Evolutionary conservation across 2,888 invertebrate species (phyloP).

Genomic region (Conchocele bisecta): DNA sequence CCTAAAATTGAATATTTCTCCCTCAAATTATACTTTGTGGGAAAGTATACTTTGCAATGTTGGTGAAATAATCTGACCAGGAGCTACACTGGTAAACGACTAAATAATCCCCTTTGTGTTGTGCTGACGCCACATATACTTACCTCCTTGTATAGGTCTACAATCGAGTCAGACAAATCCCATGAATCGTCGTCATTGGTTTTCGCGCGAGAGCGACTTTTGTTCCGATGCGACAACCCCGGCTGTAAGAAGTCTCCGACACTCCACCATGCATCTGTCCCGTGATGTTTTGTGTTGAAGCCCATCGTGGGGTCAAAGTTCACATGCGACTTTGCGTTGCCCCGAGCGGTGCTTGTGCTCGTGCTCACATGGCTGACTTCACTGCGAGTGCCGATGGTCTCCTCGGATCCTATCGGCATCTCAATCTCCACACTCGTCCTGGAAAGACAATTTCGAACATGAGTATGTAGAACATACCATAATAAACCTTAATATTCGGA

Average conservation of each 20-base stretch:
- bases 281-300: slow-evolving; percentile 46
- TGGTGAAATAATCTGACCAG: no score
- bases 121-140: no score
- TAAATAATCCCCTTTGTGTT: no score
- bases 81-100: no score
- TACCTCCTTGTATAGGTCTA: slow-evolving; percentile 75
- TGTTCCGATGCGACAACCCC: slow-evolving; percentile 67
- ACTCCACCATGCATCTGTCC: slow-evolving; percentile 76
- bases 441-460: no score
- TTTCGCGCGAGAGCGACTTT: slow-evolving; percentile 57
- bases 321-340: slow-evolving; percentile 27
- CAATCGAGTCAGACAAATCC: slow-evolving; percentile 81
- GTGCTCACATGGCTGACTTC: slow-evolving; percentile 38
- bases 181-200: slow-evolving; percentile 78
- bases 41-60: no score
- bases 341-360: slow-evolving; percentile 5
- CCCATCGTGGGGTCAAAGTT: slow-evolving; percentile 12
- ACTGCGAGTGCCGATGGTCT: slow-evolving; percentile 50
- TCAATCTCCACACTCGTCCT: slow-evolving; percentile 64
- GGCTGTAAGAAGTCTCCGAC: slow-evolving; percentile 69
- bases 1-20: no score
- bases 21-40: no score
- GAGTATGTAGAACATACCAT: no score
- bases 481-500: no score
- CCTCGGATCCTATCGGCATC: slow-evolving; percentile 59